These are phyloP conservation scores for Halocynthia aurantium DNA, from an alignment of 23 tunicate genomes.

Conservation along the genomic window DNA sequence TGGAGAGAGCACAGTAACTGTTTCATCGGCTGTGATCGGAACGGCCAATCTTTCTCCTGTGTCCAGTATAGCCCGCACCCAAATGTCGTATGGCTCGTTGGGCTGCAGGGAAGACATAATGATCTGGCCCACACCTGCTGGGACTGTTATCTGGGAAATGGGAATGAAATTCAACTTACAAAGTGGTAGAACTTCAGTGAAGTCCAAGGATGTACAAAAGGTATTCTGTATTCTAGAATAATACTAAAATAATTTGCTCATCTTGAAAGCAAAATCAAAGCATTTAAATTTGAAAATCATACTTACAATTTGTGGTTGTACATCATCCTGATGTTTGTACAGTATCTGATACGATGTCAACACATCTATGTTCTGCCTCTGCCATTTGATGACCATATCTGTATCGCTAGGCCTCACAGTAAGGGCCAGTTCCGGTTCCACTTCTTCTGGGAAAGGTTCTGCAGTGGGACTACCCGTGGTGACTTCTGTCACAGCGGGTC, in stretches of 20 bases:
- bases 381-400: constrained; percentile 11
- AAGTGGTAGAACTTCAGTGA: too few species aligned
- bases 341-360: constrained; percentile 10
- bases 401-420: constrained; percentile 3
- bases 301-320: not conserved
- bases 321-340: constrained; percentile 6
- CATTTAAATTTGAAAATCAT: not conserved
- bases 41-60: constrained; percentile 11
- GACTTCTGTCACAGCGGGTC: not conserved
- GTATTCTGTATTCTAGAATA: too few species aligned
- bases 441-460: not conserved
- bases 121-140: not conserved
- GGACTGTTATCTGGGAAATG: constrained; percentile 18
- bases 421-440: constrained; percentile 2
- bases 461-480: not conserved
- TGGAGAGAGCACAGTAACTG: constrained; percentile 11
- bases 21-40: not conserved
- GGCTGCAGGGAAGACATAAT: constrained; percentile 11
- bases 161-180: too few species aligned
- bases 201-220: too few species aligned
- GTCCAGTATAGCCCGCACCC: constrained; percentile 9
- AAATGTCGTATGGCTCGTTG: not conserved
- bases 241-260: too few species aligned
- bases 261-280: not conserved
- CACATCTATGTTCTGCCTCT: not conserved